Base-by-base conservation (phyloP, 2,113 vertebrate species). In the Alouatta palliata region DNA sequence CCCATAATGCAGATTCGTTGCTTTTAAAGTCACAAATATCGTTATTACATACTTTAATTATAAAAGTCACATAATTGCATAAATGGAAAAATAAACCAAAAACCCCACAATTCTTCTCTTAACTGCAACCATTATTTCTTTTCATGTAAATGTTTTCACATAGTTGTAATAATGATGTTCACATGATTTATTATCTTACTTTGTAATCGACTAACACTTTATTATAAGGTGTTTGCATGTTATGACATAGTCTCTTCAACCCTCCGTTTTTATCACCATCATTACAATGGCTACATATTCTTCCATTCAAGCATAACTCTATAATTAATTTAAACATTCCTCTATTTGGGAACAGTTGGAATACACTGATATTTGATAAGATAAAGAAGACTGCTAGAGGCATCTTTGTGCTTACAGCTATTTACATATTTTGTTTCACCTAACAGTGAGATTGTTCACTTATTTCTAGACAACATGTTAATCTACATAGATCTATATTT, bases 1-100 rank as follows among this genome's bases (percentile, higher is more conserved):
- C 19, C 25, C 35, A 25, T 81, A 64, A 56, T 85, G 52, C 9
- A 40, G 40, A 64, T 23, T 40, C 10, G 7, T 83, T 54, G 16
- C 16, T 52, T 80, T 64, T 11, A 58, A 96, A 83, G 27, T 92
- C 54, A 64, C 40, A 64, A 10, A 49, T 87, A 64, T 37, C 13
- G 75, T 79, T 80, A 81, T 49, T 56, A 80, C 8, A 45, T 81
- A 56, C 12, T 87, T 90, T 40, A 85, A 64, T 73, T 85, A n/a
- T 58, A 83, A 89, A 92, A 77, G 54, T 70, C 76, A 32, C 25
- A 87, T 49, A 73, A 61, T 3, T 35, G 16, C 25, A 12, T 80
- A 49, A 96, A 88, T 76, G 90, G 58, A 96, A 95, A 92, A 37
- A 30, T 56, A 21, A 8, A n/a, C 32, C 47, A 52, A 86, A 93